These are phyloP conservation scores for Ecdyonurus torrentis DNA, from an alignment of 2,888 invertebrate genomes.

Conservation along the genomic window DNA sequence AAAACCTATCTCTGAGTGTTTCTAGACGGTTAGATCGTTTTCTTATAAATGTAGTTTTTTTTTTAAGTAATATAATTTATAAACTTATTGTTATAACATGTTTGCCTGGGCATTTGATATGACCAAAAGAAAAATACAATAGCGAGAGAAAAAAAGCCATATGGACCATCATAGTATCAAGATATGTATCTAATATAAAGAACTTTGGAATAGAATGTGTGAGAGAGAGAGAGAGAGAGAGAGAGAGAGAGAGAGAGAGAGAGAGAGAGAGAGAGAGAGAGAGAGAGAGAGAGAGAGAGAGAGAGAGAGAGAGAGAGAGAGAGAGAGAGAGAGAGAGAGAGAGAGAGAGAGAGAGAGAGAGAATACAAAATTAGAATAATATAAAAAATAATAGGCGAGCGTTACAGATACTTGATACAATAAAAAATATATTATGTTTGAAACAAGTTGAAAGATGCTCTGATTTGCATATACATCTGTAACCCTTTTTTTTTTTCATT, in stretches of 20 bases:
- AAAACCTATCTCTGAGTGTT: background rate
- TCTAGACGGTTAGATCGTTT: background rate
- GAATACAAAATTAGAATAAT: background rate
- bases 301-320: too few species aligned
- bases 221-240: too few species aligned
- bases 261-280: too few species aligned
- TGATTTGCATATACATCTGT: background rate
- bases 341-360: too few species aligned
- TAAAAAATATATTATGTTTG: background rate
- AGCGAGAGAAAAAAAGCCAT: background rate
- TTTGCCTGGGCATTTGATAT: background rate
- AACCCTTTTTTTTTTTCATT: background rate
- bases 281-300: too few species aligned
- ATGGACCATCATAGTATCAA: background rate
- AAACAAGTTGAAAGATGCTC: background rate
- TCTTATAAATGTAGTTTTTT: background rate
- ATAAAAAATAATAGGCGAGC: background rate
- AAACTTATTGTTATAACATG: background rate
- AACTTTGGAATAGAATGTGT: too few species aligned
- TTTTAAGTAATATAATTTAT: background rate
- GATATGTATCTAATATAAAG: background rate
- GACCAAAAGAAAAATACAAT: background rate
- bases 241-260: too few species aligned
- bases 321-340: too few species aligned
- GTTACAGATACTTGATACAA: constrained; percentile 3